phyloP scores from a whole-genome alignment of 2,888 invertebrate genomes.

The Caenorhabditis becei region DNA sequence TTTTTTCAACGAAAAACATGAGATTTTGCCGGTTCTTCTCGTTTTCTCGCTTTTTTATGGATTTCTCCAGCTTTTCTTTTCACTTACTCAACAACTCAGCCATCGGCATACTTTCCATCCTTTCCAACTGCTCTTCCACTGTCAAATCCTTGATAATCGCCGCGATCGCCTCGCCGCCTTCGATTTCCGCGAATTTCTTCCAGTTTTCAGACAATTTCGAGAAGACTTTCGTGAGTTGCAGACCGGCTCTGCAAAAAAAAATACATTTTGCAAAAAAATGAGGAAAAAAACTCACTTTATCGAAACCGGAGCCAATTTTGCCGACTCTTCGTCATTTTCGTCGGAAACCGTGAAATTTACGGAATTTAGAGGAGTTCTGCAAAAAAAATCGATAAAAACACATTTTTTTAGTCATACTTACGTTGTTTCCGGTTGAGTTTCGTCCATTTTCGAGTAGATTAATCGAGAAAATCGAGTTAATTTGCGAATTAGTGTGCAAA shows the following conservation, averaged over 20 bases:
- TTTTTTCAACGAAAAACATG: slow-evolving; percentile 5
- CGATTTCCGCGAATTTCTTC: slow-evolving; percentile 26
- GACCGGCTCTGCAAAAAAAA: slow-evolving; percentile 35
- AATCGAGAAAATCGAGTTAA: slow-evolving; percentile 15
- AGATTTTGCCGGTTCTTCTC: too few species aligned
- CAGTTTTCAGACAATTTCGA: slow-evolving; percentile 39
- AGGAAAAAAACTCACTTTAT: slow-evolving; percentile 11
- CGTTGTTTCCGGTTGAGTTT: slow-evolving; percentile 17
- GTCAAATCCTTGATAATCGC: slow-evolving; percentile 23
- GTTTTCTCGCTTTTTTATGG: too few species aligned
- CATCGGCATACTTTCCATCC: slow-evolving; percentile 8
- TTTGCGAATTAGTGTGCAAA: neutral
- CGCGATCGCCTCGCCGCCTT: slow-evolving; percentile 33
- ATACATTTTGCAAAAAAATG: neutral
- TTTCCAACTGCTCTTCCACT: slow-evolving; percentile 44
- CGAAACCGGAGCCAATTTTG: slow-evolving; percentile 29
- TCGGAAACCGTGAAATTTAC: neutral
- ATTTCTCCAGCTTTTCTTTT: neutral
- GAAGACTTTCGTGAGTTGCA: slow-evolving; percentile 34
- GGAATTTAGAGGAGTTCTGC: neutral
- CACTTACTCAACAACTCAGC: slow-evolving; percentile 36
- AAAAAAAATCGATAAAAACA: neutral
- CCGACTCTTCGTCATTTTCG: slow-evolving; percentile 8
- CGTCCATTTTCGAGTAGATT: slow-evolving; percentile 25
- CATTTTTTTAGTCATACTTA: neutral